A percentile compares a stretch with the other conserved stretches of the same genome.
Conservation (phyloP, 1,140 invertebrate species). For the Eupristina koningsbergeri region DNA sequence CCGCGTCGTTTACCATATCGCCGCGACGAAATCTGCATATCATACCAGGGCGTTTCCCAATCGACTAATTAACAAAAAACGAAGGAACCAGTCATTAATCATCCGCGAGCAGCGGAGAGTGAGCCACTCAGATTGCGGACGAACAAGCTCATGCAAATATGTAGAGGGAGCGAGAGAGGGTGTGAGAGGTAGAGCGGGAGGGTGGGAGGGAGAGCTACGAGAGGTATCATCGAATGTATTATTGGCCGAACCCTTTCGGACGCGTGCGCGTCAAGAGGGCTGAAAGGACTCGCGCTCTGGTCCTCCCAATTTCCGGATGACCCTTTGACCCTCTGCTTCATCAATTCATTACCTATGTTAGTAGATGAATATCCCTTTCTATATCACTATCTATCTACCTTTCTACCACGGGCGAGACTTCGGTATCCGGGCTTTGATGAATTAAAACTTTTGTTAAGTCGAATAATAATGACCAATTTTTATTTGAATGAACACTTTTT, state of each 20-base stretch:
- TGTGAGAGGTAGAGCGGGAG: too few relatives aligned
- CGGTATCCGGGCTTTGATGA: too few relatives aligned
- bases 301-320: constrained; percentile 54
- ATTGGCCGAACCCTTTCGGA: constrained; percentile 54
- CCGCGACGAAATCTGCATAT: constrained; percentile 57
- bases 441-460: not conserved
- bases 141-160: constrained; percentile 12
- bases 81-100: constrained; percentile 57
- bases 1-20: constrained; percentile 45
- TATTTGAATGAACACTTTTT: not conserved
- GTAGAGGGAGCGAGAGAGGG: not conserved
- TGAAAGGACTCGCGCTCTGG: constrained; percentile 23
- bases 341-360: constrained; percentile 36
- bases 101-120: constrained; percentile 41
- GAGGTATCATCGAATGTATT: constrained; percentile 46
- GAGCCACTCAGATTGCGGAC: constrained; percentile 31
- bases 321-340: constrained; percentile 33
- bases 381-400: not conserved
- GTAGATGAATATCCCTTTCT: not conserved
- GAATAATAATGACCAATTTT: not conserved
- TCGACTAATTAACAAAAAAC: constrained; percentile 61
- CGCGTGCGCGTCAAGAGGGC: constrained; percentile 31
- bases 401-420: not conserved
- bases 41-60: constrained; percentile 57
- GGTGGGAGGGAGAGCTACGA: too few relatives aligned